Evolutionary conservation across 2,797 vertebrate species (phyloP), one percentile per base, ranked within the genome.

Genomic region (Pangasius djambal): DNA sequence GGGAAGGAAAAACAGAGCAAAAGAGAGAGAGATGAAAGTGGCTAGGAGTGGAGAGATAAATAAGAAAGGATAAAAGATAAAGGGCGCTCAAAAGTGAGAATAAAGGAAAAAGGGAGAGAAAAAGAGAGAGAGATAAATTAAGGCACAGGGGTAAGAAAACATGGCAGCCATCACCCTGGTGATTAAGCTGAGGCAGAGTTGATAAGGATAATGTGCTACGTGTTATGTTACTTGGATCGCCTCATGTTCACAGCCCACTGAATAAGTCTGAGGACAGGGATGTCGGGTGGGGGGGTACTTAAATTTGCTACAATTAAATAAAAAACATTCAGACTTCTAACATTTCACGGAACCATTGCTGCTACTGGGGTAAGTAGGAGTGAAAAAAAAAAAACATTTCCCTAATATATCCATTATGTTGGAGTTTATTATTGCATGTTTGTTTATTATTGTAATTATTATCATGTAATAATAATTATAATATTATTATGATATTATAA

Each of bases 131-230:
- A 88, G 85, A 90, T 91, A 89, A 85, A 89, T 87, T 89, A 81
- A 89, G 72, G 90, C 88, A 91, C 79, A 34, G 89, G 92, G 92
- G 74, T 83, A 89, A 90, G 89, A 93, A 92, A 94, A 93, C 92
- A 94, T 85, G 88, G 91, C 90, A 93, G 94, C 89, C 88, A 89
- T 92, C 89, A 92, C 52, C 31, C 63, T 28, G 86, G 87, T 91
- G 93, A 94, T 94, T 93, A 92, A 94, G 88, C 90, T 87, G 87
- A 88, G 83, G 88, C 91, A 87, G 85, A 89, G 85, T 90, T 90
- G 95, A 94, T 94, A 92, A 93, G 91, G 91, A 92, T 90, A 93
- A 93, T 92, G 92, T 91, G 91, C 77, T 89, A 93, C 91, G 92
- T 93, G 92, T 92, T 91, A 86, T 91, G 92, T 93, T 93, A 91